These are phyloP conservation scores for Tenualosa thibaudeaui DNA, from an alignment of 2,797 vertebrate genomes.

Conservation along the genomic window DNA sequence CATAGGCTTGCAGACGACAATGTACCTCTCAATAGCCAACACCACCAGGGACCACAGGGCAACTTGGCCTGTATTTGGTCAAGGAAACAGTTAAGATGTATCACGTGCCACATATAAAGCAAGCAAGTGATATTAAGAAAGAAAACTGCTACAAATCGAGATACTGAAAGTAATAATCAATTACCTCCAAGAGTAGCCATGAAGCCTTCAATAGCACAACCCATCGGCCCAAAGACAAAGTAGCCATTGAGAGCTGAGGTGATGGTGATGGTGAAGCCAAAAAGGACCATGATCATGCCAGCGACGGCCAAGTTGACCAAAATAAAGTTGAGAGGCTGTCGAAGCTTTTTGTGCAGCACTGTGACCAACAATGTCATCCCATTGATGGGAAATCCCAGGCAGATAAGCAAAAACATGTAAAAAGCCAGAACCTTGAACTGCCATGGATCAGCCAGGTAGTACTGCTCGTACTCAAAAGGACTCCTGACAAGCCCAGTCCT, in stretches of 20 bases:
- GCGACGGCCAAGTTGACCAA: slow-evolving; percentile 81
- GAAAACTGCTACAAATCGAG: not conserved
- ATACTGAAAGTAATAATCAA: not conserved
- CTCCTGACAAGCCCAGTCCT: slow-evolving; percentile 78
- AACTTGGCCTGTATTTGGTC: slow-evolving; percentile 57
- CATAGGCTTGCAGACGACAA: slow-evolving; percentile 83
- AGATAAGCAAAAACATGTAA: slow-evolving; percentile 82
- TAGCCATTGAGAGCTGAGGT: slow-evolving; percentile 72
- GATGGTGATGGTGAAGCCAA: slow-evolving; percentile 80
- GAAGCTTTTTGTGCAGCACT: slow-evolving; percentile 81
- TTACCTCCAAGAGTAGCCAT: slow-evolving; percentile 78
- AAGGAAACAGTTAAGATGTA: not conserved
- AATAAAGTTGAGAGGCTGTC: slow-evolving; percentile 81
- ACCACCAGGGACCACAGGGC: slow-evolving; percentile 71
- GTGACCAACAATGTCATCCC: slow-evolving; percentile 75
- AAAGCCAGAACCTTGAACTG: slow-evolving; percentile 65
- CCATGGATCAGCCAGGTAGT: slow-evolving; percentile 74
- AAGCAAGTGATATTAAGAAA: not conserved
- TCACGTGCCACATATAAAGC: not conserved
- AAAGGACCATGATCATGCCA: slow-evolving; percentile 75
- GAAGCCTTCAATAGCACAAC: slow-evolving; percentile 76
- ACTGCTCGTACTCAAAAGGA: slow-evolving; percentile 77
- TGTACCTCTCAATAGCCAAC: slow-evolving; percentile 72
- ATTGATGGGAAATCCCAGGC: slow-evolving; percentile 77
- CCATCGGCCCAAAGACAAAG: slow-evolving; percentile 72